Conservation (phyloP, 2,797 vertebrate genomes). For the Hyperoplus lanceolatus region DNA sequence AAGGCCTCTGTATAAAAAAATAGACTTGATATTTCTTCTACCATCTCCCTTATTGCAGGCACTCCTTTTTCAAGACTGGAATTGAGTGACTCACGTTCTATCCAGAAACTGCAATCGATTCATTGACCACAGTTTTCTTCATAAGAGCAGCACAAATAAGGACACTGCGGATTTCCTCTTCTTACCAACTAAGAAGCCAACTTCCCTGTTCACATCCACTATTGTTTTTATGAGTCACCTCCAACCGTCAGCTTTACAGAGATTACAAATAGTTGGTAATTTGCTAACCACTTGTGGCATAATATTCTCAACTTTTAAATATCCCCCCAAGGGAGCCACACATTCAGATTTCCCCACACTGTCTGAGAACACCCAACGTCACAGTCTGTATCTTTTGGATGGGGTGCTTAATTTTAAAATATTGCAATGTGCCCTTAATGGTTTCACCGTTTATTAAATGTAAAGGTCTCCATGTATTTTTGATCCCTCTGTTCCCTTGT, state of each 20-base stretch:
- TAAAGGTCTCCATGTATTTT: background rate
- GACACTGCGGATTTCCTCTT: slow-evolving; percentile 79
- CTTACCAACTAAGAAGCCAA: slow-evolving; percentile 39
- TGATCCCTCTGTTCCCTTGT: background rate
- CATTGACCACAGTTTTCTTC: slow-evolving; percentile 72
- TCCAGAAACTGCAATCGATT: slow-evolving; percentile 61
- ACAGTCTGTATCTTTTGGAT: background rate
- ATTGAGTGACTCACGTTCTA: slow-evolving; percentile 51
- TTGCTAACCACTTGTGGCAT: slow-evolving; percentile 30
- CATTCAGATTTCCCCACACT: background rate
- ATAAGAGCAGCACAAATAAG: slow-evolving; percentile 70
- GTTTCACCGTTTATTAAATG: background rate
- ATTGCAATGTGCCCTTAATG: background rate
- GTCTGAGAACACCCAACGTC: background rate
- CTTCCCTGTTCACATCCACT: slow-evolving; percentile 65
- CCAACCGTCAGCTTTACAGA: slow-evolving; percentile 26
- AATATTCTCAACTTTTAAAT: slow-evolving; percentile 22
- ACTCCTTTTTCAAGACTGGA: slow-evolving; percentile 31
- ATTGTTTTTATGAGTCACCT: slow-evolving; percentile 62
- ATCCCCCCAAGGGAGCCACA: background rate
- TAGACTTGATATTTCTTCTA: background rate
- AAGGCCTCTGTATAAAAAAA: slow-evolving; percentile 17
- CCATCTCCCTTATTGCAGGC: slow-evolving; percentile 17
- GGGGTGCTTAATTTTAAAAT: background rate
- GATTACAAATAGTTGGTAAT: slow-evolving; percentile 12